A percentile compares a stretch with the other conserved stretches of the same genome.
phyloP scores from a whole-genome alignment of 2,113 vertebrate species.

The Dromaius novaehollandiae region DNA sequence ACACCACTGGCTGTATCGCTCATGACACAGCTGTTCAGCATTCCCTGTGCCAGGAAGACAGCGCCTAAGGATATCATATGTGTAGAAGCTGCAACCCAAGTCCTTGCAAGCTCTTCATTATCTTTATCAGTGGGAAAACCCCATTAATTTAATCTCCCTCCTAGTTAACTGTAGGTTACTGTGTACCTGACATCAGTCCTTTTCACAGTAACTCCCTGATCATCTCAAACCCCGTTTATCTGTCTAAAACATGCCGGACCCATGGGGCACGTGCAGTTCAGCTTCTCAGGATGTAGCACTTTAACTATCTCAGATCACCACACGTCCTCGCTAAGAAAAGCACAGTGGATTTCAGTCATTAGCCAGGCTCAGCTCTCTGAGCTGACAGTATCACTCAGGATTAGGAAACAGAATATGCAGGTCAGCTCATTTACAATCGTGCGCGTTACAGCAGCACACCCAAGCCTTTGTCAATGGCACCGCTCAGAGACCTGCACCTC shows the following conservation, averaged over 20 bases:
- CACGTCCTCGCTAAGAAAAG: conserved; percentile 56
- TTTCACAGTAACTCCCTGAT: conserved; percentile 34
- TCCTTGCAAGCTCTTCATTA: neutral
- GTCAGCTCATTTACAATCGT: conserved; percentile 17
- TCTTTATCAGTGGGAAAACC: conserved; percentile 32
- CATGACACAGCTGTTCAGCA: neutral
- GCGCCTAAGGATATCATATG: neutral
- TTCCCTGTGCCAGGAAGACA: conserved; percentile 3
- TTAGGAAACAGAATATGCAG: conserved; percentile 63
- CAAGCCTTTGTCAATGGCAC: neutral
- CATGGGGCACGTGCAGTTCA: conserved; percentile 45
- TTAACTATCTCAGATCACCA: conserved; percentile 59
- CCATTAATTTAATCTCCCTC: conserved; percentile 37
- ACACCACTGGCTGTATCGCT: neutral
- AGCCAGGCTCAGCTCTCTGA: conserved; percentile 61
- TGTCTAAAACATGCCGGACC: conserved; percentile 21
- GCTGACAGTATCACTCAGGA: conserved; percentile 65
- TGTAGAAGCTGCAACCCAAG: neutral
- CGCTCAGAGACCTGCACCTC: neutral
- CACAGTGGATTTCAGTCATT: conserved; percentile 65
- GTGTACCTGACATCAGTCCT: conserved; percentile 24
- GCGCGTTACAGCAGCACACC: conserved; percentile 9
- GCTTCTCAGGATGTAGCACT: conserved; percentile 48
- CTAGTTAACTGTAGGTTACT: conserved; percentile 41
- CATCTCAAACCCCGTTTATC: conserved; percentile 33